A percentile compares a stretch with the other conserved stretches of the same genome.
phyloP scores from a whole-genome alignment of 2,797 vertebrate genomes.

The Danio albolineatus region DNA sequence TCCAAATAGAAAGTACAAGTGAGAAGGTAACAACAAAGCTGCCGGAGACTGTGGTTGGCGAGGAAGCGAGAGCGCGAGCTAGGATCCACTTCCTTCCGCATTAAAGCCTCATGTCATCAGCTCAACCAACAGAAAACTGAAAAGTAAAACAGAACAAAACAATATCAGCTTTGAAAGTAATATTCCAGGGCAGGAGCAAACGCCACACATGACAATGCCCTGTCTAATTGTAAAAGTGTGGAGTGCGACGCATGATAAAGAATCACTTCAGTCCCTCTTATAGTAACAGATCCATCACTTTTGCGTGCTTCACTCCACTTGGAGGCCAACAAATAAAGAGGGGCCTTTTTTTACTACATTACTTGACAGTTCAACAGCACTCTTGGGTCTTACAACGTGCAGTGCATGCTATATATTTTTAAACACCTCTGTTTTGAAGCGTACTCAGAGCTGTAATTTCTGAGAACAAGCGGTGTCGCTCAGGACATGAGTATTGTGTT shows the following conservation, averaged over 20 bases:
- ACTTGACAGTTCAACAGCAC: not conserved
- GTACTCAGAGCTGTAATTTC: conserved; percentile 11
- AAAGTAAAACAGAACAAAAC: not conserved
- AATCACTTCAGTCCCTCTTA: conserved; percentile 7
- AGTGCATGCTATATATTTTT: not conserved
- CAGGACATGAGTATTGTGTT: conserved; percentile 14
- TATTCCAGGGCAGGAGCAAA: too few species aligned
- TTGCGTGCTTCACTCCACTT: conserved; percentile 23
- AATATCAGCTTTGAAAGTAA: too few species aligned
- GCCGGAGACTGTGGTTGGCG: too few species aligned
- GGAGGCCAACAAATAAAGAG: conserved; percentile 25
- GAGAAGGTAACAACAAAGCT: too few species aligned
- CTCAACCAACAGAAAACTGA: too few species aligned
- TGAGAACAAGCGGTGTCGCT: conserved; percentile 4
- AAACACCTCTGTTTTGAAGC: not conserved
- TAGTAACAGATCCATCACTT: not conserved
- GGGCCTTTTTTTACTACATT: not conserved
- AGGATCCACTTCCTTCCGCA: too few species aligned
- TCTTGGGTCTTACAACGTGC: not conserved
- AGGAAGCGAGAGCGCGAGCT: too few species aligned
- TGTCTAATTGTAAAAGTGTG: not conserved
- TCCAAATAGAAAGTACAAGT: too few species aligned
- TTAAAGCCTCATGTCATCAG: too few species aligned
- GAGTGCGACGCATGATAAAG: not conserved
- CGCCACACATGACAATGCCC: too few species aligned